Conservation (phyloP, 2,797 vertebrate species). For the Falco columbarius region DNA sequence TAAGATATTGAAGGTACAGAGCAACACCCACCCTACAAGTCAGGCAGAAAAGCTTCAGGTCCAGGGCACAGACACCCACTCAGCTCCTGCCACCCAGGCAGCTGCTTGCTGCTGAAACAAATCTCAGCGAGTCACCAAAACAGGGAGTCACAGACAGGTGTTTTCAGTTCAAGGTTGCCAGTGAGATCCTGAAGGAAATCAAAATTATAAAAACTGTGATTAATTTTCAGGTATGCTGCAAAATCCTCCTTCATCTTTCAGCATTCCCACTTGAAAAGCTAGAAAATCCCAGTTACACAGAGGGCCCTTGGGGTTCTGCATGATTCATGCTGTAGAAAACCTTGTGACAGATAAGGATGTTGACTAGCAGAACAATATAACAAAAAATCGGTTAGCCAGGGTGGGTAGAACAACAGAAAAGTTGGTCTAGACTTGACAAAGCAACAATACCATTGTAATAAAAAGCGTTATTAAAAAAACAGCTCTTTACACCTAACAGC, state of each 20-base stretch:
- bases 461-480: not conserved
- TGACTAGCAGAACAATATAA: not conserved
- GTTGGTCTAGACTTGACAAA: not conserved
- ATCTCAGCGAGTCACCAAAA: not conserved
- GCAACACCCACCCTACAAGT: not conserved
- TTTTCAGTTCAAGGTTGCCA: not conserved
- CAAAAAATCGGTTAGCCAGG: not conserved
- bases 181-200: not conserved
- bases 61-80: not conserved
- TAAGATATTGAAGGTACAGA: not conserved
- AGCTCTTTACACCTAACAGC: not conserved
- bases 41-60: not conserved
- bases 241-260: not conserved
- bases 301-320: not conserved
- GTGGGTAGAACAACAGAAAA: not conserved
- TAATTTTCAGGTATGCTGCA: not conserved
- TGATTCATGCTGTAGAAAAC: not conserved
- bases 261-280: not conserved
- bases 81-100: not conserved
- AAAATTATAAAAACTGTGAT: not conserved
- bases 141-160: not conserved
- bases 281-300: not conserved
- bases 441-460: not conserved
- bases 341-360: not conserved
- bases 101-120: not conserved